These are phyloP conservation scores for Paguma larvata DNA, from an alignment of 2,797 vertebrate species.

Conservation along the genomic window DNA sequence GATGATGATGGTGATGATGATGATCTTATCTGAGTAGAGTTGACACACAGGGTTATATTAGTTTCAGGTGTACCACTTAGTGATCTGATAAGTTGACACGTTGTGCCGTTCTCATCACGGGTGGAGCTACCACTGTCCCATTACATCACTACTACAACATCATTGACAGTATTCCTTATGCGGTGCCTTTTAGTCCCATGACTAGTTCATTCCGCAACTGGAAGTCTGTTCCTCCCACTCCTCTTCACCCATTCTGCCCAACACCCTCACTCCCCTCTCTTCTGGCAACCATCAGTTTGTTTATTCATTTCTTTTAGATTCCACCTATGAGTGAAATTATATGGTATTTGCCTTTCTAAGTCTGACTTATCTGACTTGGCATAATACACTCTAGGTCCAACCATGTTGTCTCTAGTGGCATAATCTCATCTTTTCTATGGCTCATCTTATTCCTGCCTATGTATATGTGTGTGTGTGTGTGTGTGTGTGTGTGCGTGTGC, in stretches of 20 bases:
- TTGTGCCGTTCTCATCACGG: background rate
- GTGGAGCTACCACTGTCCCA: background rate
- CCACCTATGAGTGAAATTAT: background rate
- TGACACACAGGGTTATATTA: background rate
- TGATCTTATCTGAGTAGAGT: background rate
- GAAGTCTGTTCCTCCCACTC: background rate
- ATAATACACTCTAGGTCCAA: background rate
- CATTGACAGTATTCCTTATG: background rate
- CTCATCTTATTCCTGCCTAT: background rate
- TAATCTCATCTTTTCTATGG: background rate
- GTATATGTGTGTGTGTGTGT: background rate
- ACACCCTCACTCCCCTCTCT: background rate
- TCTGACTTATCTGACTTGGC: background rate
- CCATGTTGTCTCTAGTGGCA: background rate
- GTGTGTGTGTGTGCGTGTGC: background rate
- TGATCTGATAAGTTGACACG: background rate
- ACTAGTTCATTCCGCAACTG: background rate
- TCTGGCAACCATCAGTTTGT: background rate
- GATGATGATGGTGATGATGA: background rate
- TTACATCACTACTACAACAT: background rate
- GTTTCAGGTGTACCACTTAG: background rate
- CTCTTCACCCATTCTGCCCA: background rate
- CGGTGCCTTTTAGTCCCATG: background rate
- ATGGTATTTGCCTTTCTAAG: background rate
- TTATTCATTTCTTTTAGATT: background rate